phyloP scores from a whole-genome alignment of 2,113 vertebrate genomes.

The Pterocles burchelli region DNA sequence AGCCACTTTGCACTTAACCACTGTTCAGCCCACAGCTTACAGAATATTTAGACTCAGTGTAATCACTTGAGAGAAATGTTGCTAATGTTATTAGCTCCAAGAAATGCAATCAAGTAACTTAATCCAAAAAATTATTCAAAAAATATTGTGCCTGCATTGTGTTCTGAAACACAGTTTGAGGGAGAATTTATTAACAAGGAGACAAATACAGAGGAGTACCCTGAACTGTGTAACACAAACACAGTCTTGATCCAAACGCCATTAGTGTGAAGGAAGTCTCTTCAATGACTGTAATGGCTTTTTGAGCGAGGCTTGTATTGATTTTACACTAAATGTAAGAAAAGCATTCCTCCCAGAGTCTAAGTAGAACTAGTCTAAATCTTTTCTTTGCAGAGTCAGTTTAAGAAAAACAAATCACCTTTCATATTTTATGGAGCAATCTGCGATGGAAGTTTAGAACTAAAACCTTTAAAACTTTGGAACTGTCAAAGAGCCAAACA shows the following conservation, averaged over 20 bases:
- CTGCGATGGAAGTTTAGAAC: not conserved
- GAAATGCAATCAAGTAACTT: not conserved
- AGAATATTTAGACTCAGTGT: conserved; percentile 16
- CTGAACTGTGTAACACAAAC: not conserved
- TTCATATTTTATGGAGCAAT: not conserved
- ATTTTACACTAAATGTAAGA: not conserved
- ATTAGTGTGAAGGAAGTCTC: not conserved
- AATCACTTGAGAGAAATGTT: not conserved
- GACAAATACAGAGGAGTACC: not conserved
- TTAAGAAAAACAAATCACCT: not conserved
- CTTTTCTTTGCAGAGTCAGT: not conserved
- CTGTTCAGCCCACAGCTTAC: conserved; percentile 17
- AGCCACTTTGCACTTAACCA: conserved; percentile 5
- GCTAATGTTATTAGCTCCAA: not conserved
- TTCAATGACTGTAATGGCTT: not conserved
- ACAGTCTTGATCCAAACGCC: not conserved
- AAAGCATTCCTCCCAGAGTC: not conserved
- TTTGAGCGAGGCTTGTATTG: conserved; percentile 41
- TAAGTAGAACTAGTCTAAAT: not conserved
- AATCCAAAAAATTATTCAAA: not conserved
- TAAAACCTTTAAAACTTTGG: not conserved
- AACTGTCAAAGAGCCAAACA: not conserved
- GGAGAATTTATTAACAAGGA: not conserved
- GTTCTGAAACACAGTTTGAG: not conserved
- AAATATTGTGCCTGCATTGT: not conserved